Evolutionary conservation across 2,797 vertebrate species (phyloP).

Genomic region (Smutsia temminckii): DNA sequence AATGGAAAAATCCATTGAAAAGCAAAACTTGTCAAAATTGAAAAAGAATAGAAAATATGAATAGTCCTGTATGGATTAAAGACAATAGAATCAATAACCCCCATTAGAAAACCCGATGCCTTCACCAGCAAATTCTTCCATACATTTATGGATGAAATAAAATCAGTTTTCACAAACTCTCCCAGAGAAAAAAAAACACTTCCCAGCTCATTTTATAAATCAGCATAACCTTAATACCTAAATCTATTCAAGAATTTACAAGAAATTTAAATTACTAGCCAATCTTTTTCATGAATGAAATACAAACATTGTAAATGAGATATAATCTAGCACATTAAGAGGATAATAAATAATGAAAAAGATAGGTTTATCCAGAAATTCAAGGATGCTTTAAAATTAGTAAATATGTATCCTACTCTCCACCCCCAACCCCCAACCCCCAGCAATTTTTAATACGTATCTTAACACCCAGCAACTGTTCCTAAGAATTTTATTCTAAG

Average conservation of each 20-base stretch:
- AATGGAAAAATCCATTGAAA: background rate
- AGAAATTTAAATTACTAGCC: slow-evolving; percentile 36
- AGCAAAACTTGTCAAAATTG: slow-evolving; percentile 27
- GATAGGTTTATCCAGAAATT: background rate
- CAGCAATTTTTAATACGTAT: background rate
- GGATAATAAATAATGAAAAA: background rate
- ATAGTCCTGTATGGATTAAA: background rate
- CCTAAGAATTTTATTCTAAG: slow-evolving; percentile 40
- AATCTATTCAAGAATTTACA: slow-evolving; percentile 33
- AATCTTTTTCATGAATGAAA: slow-evolving; percentile 43
- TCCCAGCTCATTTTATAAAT: slow-evolving; percentile 46
- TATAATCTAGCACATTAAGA: background rate
- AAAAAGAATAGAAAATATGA: background rate
- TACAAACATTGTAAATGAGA: slow-evolving; percentile 18
- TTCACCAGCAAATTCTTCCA: slow-evolving; percentile 1
- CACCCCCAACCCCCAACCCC: background rate
- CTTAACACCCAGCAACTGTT: background rate
- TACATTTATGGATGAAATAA: slow-evolving; percentile 23
- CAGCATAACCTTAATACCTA: slow-evolving; percentile 2
- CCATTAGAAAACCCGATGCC: background rate
- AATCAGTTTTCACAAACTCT: slow-evolving; percentile 15
- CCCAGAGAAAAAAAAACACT: background rate
- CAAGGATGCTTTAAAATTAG: slow-evolving; percentile 26
- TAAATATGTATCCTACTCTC: background rate
- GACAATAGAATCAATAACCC: background rate